Evolutionary conservation across 2,797 vertebrate genomes (phyloP).

Genomic region (Xenopus petersii): DNA sequence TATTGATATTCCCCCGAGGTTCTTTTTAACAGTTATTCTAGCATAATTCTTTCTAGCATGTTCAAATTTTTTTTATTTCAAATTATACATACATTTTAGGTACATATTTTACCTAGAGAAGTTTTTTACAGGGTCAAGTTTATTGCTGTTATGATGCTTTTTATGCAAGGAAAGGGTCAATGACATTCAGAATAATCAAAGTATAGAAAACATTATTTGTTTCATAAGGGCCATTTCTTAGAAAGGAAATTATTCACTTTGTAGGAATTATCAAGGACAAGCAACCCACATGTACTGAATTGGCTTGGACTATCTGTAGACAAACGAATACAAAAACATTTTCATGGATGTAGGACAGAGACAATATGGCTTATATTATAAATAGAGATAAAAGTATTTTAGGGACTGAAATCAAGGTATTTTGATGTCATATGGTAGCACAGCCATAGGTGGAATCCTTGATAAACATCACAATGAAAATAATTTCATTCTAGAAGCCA

Average conservation of each 20-base stretch:
- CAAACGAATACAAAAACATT: constrained; percentile 19
- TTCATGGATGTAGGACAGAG: neutral
- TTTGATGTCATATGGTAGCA: too few relatives aligned
- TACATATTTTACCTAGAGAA: neutral
- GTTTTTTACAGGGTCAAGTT: constrained; percentile 1
- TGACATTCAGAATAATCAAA: constrained; percentile 18
- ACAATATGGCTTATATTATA: constrained; percentile 6
- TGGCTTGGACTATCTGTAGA: constrained; percentile 6
- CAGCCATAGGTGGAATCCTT: too few relatives aligned
- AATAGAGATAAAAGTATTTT: neutral
- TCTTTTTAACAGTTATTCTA: too few relatives aligned
- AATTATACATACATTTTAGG: neutral
- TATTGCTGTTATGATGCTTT: constrained; percentile 10
- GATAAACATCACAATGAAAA: too few relatives aligned
- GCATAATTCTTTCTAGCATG: too few relatives aligned
- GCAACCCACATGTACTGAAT: neutral
- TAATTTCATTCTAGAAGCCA: too few relatives aligned
- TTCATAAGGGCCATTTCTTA: constrained; percentile 14
- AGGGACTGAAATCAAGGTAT: constrained; percentile 7
- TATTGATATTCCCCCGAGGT: too few relatives aligned
- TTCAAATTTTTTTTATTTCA: neutral
- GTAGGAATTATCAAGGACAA: constrained; percentile 29
- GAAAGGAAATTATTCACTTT: constrained; percentile 7
- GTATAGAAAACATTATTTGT: constrained; percentile 4
- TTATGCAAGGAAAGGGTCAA: constrained; percentile 14